Percentiles rank a stretch among this genome's conserved stretches.
Conservation (phyloP, 2,113 vertebrate genomes). For the Collichthys lucidus region DNA sequence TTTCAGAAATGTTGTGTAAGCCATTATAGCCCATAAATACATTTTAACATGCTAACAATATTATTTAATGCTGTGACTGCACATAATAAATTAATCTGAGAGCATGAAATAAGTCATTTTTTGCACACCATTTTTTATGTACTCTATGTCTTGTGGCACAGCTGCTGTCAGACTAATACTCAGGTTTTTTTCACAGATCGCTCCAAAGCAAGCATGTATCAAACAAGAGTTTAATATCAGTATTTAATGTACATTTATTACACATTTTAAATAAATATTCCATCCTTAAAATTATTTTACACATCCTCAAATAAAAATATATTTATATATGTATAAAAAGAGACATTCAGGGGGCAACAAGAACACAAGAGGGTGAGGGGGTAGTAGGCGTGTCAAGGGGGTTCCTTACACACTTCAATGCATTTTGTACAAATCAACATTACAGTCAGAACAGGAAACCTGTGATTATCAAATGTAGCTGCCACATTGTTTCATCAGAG, state of each 20-base stretch:
- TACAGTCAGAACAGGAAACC: slow-evolving; percentile 72
- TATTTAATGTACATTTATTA: slow-evolving; percentile 92
- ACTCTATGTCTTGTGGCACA: not conserved
- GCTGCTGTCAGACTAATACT: not conserved
- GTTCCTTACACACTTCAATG: slow-evolving; percentile 82
- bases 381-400: not conserved
- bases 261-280: slow-evolving; percentile 96
- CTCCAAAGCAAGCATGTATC: slow-evolving; percentile 40
- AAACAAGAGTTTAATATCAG: slow-evolving; percentile 73
- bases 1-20: not conserved
- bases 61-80: not conserved
- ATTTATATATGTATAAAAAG: slow-evolving; percentile 87
- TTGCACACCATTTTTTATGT: not conserved
- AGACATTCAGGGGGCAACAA: slow-evolving; percentile 76
- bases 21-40: not conserved
- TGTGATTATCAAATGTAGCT: slow-evolving; percentile 80
- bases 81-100: not conserved
- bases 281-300: slow-evolving; percentile 92
- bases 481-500: slow-evolving; percentile 71
- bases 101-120: not conserved
- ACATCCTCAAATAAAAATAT: slow-evolving; percentile 89
- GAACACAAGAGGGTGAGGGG: slow-evolving; percentile 51
- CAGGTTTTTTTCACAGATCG: slow-evolving; percentile 18
- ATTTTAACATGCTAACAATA: not conserved
- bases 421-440: slow-evolving; percentile 78